Conservation (phyloP, 2,797 vertebrate genomes). For the Sciaenops ocellatus region DNA sequence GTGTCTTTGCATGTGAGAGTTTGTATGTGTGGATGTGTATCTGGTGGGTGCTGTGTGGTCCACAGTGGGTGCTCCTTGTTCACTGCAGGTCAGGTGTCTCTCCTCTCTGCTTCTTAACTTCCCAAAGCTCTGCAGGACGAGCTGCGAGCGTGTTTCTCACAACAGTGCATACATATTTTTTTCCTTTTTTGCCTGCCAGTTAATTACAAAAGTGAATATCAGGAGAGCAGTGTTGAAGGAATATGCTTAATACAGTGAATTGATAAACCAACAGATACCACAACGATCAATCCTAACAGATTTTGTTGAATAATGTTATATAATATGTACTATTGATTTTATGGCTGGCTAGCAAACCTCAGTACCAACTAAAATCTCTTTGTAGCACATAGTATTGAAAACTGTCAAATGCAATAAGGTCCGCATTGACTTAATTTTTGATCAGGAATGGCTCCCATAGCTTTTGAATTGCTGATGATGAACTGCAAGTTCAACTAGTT, state of each 20-base stretch:
- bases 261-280: neutral
- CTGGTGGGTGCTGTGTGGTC: constrained; percentile 29
- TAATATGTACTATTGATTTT: neutral
- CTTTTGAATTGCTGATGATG: neutral
- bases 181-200: constrained; percentile 1
- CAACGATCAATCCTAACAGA: neutral
- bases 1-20: constrained; percentile 7
- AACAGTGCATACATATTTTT: neutral
- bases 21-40: constrained; percentile 12
- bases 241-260: neutral
- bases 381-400: neutral
- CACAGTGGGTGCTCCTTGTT: constrained; percentile 57
- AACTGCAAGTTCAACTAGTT: neutral
- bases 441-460: too few species aligned
- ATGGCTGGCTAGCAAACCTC: neutral
- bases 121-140: constrained; percentile 45
- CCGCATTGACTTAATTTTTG: too few species aligned
- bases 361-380: neutral
- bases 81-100: constrained; percentile 61
- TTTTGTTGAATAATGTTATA: too few species aligned
- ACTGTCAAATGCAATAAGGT: neutral
- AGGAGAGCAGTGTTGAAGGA: constrained; percentile 1
- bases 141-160: constrained; percentile 21
- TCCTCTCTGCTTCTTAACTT: constrained; percentile 49
- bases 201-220: constrained; percentile 22